phyloP scores from a whole-genome alignment of 2,888 invertebrate species.

The Nomada fabriciana region DNA sequence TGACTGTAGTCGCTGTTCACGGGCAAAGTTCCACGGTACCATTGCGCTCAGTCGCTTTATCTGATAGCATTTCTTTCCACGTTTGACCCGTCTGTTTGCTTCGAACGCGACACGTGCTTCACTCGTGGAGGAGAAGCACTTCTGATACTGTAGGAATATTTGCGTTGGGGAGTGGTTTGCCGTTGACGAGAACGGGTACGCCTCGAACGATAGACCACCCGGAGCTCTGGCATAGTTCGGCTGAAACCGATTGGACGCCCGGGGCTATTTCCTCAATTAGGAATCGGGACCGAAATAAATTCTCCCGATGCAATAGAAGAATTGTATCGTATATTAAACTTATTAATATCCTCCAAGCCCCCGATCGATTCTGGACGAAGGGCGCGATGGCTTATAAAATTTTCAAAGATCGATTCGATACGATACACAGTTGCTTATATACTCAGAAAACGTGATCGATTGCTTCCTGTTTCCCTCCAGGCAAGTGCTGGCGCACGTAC shows the following conservation, averaged over 20 bases:
- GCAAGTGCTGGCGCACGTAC: constrained; percentile 91
- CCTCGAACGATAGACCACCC: not conserved
- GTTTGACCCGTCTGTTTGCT: not conserved
- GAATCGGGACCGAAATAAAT: not conserved
- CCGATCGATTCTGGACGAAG: constrained; percentile 19
- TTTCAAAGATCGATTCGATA: not conserved
- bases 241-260: not conserved
- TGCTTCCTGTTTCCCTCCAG: constrained; percentile 84
- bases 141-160: constrained; percentile 6
- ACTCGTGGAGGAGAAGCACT: not conserved
- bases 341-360: not conserved
- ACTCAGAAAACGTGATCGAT: constrained; percentile 13
- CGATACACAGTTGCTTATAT: not conserved
- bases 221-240: not conserved
- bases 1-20: not conserved
- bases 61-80: not conserved
- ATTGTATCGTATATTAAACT: not conserved
- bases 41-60: not conserved
- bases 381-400: not conserved
- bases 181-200: not conserved
- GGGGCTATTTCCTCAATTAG: not conserved
- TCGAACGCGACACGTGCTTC: not conserved
- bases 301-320: not conserved
- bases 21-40: no score
- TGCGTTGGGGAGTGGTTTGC: no score